phyloP scores from a whole-genome alignment of 35 echinoderm and acorn worm genomes.

The Amphiura filiformis region DNA sequence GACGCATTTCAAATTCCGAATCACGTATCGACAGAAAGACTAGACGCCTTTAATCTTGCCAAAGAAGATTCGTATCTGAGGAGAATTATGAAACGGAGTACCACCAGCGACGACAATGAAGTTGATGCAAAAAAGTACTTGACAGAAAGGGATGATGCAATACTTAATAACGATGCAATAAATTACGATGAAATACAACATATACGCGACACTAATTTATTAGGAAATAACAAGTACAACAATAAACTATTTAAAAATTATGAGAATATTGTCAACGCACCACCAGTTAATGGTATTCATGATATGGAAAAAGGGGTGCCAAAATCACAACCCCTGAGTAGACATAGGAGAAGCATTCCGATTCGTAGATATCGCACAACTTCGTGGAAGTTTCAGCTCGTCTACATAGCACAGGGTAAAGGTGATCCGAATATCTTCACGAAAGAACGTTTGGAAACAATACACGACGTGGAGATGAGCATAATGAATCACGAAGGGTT shows the following conservation, averaged over 20 bases:
- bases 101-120: background rate
- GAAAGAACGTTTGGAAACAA: constrained; percentile 50
- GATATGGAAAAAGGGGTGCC: no score
- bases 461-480: constrained; percentile 74
- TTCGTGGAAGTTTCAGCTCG: constrained; percentile 57
- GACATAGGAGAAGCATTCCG: background rate
- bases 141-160: no score
- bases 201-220: no score
- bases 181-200: no score
- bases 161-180: no score
- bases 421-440: constrained; percentile 81
- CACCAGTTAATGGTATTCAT: no score
- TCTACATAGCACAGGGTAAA: constrained; percentile 74
- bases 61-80: constrained; percentile 30
- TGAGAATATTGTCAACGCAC: no score
- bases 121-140: no score
- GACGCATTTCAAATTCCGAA: constrained; percentile 92
- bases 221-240: no score
- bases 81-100: background rate
- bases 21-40: constrained; percentile 62
- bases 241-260: no score
- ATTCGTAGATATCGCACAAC: background rate
- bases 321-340: background rate
- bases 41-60: constrained; percentile 43
- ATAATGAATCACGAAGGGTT: constrained; percentile 75